These are phyloP conservation scores for Scaeva pyrastri DNA, from an alignment of 2,888 invertebrate genomes.

Conservation along the genomic window DNA sequence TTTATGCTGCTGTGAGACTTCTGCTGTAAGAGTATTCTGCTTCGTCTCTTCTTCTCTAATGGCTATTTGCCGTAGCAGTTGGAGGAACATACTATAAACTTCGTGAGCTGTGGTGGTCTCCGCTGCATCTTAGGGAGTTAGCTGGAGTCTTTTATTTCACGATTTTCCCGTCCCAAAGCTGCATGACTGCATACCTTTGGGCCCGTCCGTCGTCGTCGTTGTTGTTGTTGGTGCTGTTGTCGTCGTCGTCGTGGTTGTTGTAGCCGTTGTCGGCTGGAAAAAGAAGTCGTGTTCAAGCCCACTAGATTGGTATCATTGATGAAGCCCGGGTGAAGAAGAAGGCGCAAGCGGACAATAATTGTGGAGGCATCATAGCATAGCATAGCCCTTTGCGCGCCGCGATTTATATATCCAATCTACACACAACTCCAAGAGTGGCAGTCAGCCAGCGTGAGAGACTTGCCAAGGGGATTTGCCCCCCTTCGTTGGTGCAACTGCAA, in stretches of 20 bases:
- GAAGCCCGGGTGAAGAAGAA: conserved; percentile 65
- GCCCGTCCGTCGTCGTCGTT: conserved; percentile 31
- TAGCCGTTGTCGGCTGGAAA: conserved; percentile 33
- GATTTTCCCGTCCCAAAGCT: conserved; percentile 68
- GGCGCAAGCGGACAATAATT: conserved; percentile 66
- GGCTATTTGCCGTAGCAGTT: conserved; percentile 42
- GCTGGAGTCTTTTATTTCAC: conserved; percentile 59
- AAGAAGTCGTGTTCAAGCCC: conserved; percentile 64
- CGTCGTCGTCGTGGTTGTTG: conserved; percentile 23
- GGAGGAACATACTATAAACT: conserved; percentile 37
- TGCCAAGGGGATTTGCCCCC: conserved; percentile 55
- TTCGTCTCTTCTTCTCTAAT: conserved; percentile 15
- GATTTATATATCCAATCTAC: conserved; percentile 61
- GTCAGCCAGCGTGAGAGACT: conserved; percentile 61
- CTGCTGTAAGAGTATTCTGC: neutral
- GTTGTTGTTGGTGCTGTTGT: neutral
- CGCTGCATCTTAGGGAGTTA: conserved; percentile 51
- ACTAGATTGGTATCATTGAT: conserved; percentile 75
- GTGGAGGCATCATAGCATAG: conserved; percentile 45
- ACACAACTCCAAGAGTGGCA: conserved; percentile 37
- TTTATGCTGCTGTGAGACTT: conserved; percentile 43
- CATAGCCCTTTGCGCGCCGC: conserved; percentile 66
- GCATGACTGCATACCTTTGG: conserved; percentile 72
- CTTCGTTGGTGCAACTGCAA: neutral
- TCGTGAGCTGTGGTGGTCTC: conserved; percentile 68